These are phyloP conservation scores for Chunga burmeisteri DNA, from an alignment of 2,113 vertebrate species.

Conservation along the genomic window DNA sequence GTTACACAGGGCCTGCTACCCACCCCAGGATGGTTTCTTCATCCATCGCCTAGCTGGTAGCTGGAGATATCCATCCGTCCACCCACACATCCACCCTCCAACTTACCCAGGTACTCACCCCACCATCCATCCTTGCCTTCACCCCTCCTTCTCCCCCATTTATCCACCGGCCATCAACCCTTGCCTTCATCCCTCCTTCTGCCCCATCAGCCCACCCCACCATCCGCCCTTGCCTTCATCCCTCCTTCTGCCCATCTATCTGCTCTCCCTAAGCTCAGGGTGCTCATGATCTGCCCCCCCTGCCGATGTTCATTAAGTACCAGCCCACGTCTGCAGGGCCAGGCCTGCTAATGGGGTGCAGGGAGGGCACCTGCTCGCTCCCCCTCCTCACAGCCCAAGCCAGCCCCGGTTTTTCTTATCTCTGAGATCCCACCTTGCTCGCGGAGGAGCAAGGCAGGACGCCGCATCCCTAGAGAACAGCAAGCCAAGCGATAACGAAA, in stretches of 20 bases:
- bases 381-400: not conserved
- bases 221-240: not conserved
- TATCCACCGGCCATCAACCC: not conserved
- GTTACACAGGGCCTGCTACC: not conserved
- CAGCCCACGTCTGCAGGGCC: not conserved
- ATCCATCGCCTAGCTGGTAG: not conserved
- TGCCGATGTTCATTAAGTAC: not conserved
- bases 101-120: not conserved
- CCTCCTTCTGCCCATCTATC: not conserved
- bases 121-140: not conserved
- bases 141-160: not conserved
- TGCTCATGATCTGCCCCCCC: not conserved
- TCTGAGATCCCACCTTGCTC: slow-evolving; percentile 41
- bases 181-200: not conserved
- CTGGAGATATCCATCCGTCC: not conserved
- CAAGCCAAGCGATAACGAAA: slow-evolving; percentile 48
- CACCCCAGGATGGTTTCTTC: not conserved
- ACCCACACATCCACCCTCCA: not conserved
- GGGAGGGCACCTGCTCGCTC: not conserved
- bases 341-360: not conserved
- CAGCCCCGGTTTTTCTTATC: not conserved
- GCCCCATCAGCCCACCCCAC: not conserved
- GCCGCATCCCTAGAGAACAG: not conserved
- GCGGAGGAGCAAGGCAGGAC: not conserved
- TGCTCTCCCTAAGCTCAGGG: not conserved